Evolutionary conservation across 2,797 vertebrate genomes (phyloP).

Genomic region (Neomorphus geoffroyi): DNA sequence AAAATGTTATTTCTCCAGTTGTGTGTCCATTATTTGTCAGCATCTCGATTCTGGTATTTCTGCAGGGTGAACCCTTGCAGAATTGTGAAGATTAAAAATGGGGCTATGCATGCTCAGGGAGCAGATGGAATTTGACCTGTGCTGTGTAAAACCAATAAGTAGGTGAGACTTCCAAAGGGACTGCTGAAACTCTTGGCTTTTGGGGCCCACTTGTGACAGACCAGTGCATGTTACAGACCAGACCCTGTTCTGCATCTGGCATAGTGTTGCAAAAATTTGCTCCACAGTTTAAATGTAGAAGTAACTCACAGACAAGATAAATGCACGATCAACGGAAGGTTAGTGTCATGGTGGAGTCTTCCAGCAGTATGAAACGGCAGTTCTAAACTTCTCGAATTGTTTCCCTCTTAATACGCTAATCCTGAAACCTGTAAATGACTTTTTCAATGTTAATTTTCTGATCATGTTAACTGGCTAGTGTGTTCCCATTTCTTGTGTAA

Average conservation of each 20-base stretch:
- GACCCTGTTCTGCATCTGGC: neutral
- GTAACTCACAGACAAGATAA: neutral
- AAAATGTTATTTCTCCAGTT: slow-evolving; percentile 12
- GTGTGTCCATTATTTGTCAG: neutral
- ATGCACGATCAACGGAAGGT: rapidly evolving
- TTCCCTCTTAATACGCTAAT: neutral
- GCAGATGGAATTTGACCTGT: neutral
- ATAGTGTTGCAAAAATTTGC: neutral
- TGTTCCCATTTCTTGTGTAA: slow-evolving; percentile 24
- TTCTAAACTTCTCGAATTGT: neutral
- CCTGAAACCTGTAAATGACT: neutral
- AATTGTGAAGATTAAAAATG: neutral
- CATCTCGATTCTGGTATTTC: neutral
- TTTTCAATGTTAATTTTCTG: slow-evolving; percentile 19
- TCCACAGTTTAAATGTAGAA: neutral
- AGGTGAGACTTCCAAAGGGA: neutral
- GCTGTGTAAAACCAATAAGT: neutral
- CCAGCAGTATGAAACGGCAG: neutral
- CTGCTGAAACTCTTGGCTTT: neutral
- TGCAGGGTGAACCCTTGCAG: neutral
- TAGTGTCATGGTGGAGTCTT: neutral
- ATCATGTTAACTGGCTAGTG: slow-evolving; percentile 24
- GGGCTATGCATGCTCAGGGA: rapidly evolving
- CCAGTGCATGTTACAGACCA: neutral
- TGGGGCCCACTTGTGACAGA: neutral